phyloP scores from a whole-genome alignment of 2,113 vertebrate species.

The Puntigrus tetrazona region DNA sequence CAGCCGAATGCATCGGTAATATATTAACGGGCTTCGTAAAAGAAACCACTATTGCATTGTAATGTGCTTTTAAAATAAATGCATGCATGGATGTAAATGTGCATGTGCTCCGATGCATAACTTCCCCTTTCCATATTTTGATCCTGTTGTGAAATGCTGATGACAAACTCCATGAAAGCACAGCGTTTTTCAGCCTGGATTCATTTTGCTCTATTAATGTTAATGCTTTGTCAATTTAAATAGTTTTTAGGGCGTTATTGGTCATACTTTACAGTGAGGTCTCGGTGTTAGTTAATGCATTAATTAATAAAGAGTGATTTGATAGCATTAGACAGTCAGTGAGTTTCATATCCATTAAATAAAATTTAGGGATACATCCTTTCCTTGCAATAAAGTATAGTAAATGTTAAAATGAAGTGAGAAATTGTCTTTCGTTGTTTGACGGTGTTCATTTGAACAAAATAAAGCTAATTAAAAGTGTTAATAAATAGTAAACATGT shows the following conservation, averaged over 20 bases:
- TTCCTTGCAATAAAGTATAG: too few species aligned
- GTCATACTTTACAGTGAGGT: neutral
- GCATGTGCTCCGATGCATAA: neutral
- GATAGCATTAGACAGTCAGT: too few species aligned
- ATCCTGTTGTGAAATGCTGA: constrained; percentile 55
- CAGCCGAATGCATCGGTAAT: neutral
- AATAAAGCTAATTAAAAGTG: too few species aligned
- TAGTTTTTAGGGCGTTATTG: neutral
- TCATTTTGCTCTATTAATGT: neutral
- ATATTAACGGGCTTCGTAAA: too few species aligned
- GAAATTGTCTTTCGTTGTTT: too few species aligned
- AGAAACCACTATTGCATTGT: too few species aligned
- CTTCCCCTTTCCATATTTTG: constrained; percentile 55
- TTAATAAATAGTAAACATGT: too few species aligned
- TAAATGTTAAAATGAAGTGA: too few species aligned
- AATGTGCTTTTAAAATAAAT: neutral
- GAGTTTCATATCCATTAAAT: neutral
- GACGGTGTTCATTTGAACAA: too few species aligned
- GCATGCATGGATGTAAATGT: neutral
- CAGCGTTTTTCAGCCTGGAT: neutral
- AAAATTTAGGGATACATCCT: too few species aligned
- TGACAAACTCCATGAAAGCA: neutral
- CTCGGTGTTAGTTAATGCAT: neutral
- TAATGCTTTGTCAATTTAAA: neutral
- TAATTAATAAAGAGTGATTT: too few species aligned